Evolutionary conservation across 2,797 vertebrate genomes (phyloP), one percentile per base, ranked within the genome.

Genomic region (Typhlichthys eigenmanni): DNA sequence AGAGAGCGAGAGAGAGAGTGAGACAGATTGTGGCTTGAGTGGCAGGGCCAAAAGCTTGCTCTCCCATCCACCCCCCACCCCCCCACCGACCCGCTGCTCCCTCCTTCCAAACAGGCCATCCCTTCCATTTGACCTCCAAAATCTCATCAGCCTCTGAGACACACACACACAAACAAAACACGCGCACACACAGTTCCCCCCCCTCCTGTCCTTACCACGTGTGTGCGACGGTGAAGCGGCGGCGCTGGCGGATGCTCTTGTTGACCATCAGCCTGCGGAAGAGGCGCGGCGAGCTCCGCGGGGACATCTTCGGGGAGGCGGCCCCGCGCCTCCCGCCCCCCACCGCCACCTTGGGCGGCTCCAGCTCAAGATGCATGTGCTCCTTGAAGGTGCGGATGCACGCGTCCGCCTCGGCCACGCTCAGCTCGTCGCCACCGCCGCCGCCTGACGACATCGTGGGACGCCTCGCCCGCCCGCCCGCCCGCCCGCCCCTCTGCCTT

Each of bases 211-310:
- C 97, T 97, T 96, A 99, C 97, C 97, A 99, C 47, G 97, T 99
- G 88, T 99, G 97, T 32, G 97, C 97, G 73, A 99, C 97, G 0
- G 97, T 99, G 89, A 99, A 99, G 71, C 97, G 94, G 0, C 97
- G 94, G 43, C 97, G 94, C 87, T 99, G 97, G 10, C 97, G 93
- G 79, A 96, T 95, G 92, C 96, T 96, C 91, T 97, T 97, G 88
- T 96, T 98, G 81, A 98, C 96, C 88, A 98, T 93, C 87, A 98
- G 94, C 93, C 97, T 97, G 92, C 96, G 93, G 88, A 98, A 98
- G 68, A 98, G 95, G 62, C 96, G 94, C 0, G 97, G 97, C 1
- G 97, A 98, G 85, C 95, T 97, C 84, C 97, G 94, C 1, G 97
- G 97, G 24, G 97, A 99, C 70, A 98, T 94, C 78, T 97, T 98